Percentiles rank a stretch among this genome's conserved stretches.
Evolutionary conservation across 2,888 invertebrate species (phyloP).

Genomic region (Tipula unca): DNA sequence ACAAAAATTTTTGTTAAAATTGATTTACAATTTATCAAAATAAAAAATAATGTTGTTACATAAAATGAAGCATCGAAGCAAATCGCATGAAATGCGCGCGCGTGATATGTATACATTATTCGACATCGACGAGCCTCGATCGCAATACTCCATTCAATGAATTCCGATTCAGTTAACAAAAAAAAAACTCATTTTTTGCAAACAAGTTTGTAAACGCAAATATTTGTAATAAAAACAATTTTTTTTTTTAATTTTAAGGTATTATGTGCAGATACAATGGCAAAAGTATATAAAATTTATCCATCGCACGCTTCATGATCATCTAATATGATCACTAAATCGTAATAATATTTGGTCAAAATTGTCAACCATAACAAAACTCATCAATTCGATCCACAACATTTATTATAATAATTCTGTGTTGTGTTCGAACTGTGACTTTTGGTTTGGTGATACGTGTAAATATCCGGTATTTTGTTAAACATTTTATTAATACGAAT

Average conservation of each 20-base stretch:
- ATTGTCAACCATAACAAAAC: not conserved
- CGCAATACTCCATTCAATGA: not conserved
- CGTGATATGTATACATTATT: not conserved
- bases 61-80: not conserved
- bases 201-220: not conserved
- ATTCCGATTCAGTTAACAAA: not conserved
- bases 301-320: not conserved
- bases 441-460: constrained; percentile 1
- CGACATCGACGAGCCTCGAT: not conserved
- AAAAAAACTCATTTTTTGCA: not conserved
- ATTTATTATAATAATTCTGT: not conserved
- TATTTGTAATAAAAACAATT: not conserved
- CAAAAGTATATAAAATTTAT: not conserved
- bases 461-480: not conserved
- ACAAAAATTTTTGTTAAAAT: not conserved
- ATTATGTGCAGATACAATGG: not conserved
- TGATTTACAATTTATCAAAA: not conserved
- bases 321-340: constrained; percentile 4
- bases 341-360: not conserved
- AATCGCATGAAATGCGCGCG: not conserved
- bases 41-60: not conserved
- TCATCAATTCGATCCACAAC: not conserved
- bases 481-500: not conserved
- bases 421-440: not conserved
- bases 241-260: not conserved